phyloP scores from a whole-genome alignment of 2,888 invertebrate genomes.

The Cyaniris semiargus region DNA sequence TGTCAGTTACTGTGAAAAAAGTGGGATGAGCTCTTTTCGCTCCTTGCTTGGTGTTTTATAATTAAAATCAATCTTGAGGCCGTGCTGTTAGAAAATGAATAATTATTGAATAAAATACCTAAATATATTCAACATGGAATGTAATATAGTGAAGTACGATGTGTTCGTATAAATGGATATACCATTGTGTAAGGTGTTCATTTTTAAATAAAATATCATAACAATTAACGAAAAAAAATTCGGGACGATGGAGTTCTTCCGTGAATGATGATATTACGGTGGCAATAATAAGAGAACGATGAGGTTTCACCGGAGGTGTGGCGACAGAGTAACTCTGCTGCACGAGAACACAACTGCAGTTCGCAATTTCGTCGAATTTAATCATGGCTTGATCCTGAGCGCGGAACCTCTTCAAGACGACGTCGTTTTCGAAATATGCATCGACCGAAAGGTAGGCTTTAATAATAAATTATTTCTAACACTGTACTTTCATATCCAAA shows the following conservation, averaged over 20 bases:
- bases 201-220: constrained; percentile 1
- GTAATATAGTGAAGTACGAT: background rate
- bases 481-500: background rate
- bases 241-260: background rate
- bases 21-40: background rate
- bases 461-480: background rate
- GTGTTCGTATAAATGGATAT: background rate
- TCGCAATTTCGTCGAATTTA: constrained; percentile 89
- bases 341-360: constrained; percentile 92
- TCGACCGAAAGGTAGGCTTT: constrained; percentile 90
- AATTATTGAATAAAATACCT: background rate
- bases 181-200: background rate
- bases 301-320: constrained; percentile 90
- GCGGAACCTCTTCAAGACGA: constrained; percentile 89
- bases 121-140: background rate
- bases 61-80: background rate
- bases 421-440: constrained; percentile 91
- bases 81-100: background rate
- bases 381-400: constrained; percentile 93
- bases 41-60: background rate
- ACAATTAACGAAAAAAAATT: background rate
- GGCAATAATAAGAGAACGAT: constrained; percentile 49
- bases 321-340: constrained; percentile 90
- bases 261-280: background rate
- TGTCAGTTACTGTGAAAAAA: background rate